A percentile compares a stretch with the other conserved stretches of the same genome.
Conservation (phyloP, 1,140 invertebrate genomes). For the Drosophila guanche region DNA sequence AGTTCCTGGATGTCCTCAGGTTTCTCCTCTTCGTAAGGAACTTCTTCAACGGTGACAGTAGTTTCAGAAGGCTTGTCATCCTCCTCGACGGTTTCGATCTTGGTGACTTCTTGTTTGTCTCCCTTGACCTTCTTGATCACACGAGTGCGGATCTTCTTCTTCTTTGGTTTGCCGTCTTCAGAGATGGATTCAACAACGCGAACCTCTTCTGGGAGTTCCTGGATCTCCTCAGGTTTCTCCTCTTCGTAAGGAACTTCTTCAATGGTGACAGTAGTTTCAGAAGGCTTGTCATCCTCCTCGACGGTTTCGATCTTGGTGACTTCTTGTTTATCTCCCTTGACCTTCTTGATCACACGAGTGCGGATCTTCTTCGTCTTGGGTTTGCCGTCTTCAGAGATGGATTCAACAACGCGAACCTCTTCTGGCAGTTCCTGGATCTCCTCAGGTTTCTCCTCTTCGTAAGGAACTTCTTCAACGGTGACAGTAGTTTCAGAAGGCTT, state of each 20-base stretch:
- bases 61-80: constrained; percentile 57
- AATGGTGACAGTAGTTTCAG: constrained; percentile 62
- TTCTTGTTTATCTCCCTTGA: constrained; percentile 72
- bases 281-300: constrained; percentile 75
- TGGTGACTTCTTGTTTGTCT: constrained; percentile 79
- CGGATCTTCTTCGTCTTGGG: constrained; percentile 76
- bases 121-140: constrained; percentile 62
- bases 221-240: constrained; percentile 25
- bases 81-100: constrained; percentile 77
- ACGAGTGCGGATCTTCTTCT: constrained; percentile 59
- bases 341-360: constrained; percentile 75
- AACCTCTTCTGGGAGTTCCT: constrained; percentile 62
- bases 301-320: constrained; percentile 75
- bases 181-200: constrained; percentile 45
- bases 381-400: constrained; percentile 59
- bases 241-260: constrained; percentile 42
- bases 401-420: constrained; percentile 42
- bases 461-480: constrained; percentile 11
- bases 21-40: constrained; percentile 33
- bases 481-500: constrained; percentile 16
- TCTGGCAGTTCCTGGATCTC: constrained; percentile 45
- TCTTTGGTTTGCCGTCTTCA: constrained; percentile 63
- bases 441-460: constrained; percentile 22
- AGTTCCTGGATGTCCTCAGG: constrained; percentile 48
- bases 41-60: constrained; percentile 46